Conservation (phyloP, 35 echinoderm and acorn worm genomes). For the Ophiothrix spiculata region DNA sequence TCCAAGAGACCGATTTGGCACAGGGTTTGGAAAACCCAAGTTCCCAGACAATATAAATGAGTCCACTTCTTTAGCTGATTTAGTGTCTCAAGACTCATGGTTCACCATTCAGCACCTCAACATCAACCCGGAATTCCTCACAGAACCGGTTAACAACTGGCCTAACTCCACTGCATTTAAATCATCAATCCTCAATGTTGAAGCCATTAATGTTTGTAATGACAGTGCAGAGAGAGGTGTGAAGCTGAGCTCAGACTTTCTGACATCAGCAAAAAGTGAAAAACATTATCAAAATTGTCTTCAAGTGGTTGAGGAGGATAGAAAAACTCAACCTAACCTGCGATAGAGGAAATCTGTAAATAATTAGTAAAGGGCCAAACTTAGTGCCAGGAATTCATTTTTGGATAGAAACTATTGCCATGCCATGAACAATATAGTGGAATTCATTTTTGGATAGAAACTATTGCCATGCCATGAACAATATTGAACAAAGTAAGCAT, state of each 20-base stretch:
- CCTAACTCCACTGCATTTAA: not conserved
- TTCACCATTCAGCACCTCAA: not conserved
- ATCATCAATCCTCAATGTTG: not conserved
- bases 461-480: too few relatives aligned
- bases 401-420: too few relatives aligned
- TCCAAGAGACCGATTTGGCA: not conserved
- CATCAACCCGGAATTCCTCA: not conserved
- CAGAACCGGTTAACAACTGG: not conserved
- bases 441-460: too few relatives aligned
- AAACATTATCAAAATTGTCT: not conserved
- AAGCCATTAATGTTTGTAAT: not conserved
- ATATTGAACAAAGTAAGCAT: too few relatives aligned
- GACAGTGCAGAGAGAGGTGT: not conserved
- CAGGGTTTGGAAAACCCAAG: not conserved
- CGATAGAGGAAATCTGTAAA: not conserved
- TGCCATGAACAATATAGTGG: too few relatives aligned
- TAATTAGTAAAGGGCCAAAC: too few relatives aligned
- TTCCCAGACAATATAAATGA: not conserved
- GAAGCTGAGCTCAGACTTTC: not conserved
- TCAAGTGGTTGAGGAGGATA: not conserved
- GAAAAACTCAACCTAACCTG: not conserved
- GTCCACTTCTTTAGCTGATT: not conserved
- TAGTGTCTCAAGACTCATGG: not conserved
- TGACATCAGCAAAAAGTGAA: not conserved
- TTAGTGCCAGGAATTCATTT: too few relatives aligned